These are phyloP conservation scores for Trematocara marginatum DNA, from an alignment of 2,113 vertebrate species.

Conservation along the genomic window DNA sequence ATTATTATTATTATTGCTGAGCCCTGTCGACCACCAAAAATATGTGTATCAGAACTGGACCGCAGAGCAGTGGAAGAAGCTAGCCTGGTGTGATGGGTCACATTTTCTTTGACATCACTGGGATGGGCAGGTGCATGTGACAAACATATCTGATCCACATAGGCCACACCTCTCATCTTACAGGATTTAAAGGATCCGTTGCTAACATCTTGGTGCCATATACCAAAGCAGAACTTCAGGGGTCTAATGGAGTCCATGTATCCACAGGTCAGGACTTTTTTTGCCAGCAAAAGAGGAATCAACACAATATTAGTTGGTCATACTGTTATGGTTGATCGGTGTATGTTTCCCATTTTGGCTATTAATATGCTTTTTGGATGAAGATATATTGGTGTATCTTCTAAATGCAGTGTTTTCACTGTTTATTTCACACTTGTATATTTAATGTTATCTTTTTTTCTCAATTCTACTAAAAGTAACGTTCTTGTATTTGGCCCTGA, in stretches of 20 bases:
- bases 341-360: neutral
- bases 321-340: rapidly evolving
- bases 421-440: neutral
- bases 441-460: neutral
- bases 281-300: neutral
- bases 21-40: rapidly evolving
- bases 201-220: neutral
- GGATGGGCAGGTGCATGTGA: neutral
- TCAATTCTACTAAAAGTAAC: neutral
- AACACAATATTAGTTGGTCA: neutral
- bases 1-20: neutral
- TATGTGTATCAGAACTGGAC: neutral
- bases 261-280: neutral
- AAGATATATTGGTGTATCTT: neutral
- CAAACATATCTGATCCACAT: neutral
- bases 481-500: neutral
- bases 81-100: rapidly evolving
- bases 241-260: neutral
- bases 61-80: neutral
- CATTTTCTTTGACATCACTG: rapidly evolving
- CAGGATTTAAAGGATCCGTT: neutral
- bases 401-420: neutral
- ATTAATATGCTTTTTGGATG: neutral
- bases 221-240: neutral
- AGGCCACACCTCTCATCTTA: neutral